A percentile compares a stretch with the other conserved stretches of the same genome.
Conservation (phyloP, 2,797 vertebrate species). For the Monodelphis domestica region DNA sequence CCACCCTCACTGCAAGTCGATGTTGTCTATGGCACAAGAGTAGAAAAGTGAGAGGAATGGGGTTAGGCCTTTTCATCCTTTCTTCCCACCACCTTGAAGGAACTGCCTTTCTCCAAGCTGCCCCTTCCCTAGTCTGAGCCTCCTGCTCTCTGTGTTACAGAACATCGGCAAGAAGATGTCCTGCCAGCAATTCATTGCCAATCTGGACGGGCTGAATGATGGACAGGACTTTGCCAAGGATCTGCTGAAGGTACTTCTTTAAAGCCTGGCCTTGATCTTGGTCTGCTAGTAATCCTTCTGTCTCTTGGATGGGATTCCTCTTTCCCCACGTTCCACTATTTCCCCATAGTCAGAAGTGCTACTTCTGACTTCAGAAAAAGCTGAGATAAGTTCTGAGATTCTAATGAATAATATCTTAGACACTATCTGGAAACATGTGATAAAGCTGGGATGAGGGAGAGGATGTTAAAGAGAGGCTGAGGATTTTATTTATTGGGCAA, state of each 20-base stretch:
- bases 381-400: conserved; percentile 7
- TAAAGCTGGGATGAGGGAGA: background rate
- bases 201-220: conserved; percentile 95
- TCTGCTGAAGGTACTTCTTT: conserved; percentile 91
- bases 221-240: conserved; percentile 97
- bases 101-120: conserved; percentile 14
- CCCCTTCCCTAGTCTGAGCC: conserved; percentile 63
- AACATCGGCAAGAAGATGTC: conserved; percentile 99
- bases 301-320: background rate
- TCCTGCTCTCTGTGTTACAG: conserved; percentile 85
- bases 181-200: conserved; percentile 95
- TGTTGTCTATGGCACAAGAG: background rate
- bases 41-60: background rate
- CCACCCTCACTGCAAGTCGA: background rate
- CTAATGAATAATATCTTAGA: background rate
- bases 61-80: conserved; percentile 39
- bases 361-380: no score
- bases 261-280: background rate
- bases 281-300: background rate
- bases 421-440: background rate
- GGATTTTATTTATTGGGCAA: background rate
- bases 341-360: background rate
- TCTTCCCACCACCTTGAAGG: conserved; percentile 56
- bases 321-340: background rate
- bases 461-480: conserved; percentile 14